A percentile compares a stretch with the other conserved stretches of the same genome.
Evolutionary conservation across 2,888 invertebrate genomes (phyloP).

Genomic region (Schizaphis graminum): DNA sequence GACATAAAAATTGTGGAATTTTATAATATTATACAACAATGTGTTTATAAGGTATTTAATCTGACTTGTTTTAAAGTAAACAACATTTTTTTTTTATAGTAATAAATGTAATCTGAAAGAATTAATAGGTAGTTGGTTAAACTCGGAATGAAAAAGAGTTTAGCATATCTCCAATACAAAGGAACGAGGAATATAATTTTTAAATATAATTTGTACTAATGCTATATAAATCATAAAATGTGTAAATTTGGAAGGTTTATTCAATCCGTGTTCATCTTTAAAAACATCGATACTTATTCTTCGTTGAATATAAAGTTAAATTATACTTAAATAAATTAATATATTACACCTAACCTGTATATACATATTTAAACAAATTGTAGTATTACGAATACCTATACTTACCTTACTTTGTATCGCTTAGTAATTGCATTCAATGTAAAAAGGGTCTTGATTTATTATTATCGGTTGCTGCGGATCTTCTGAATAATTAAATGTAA

Average conservation of each 20-base stretch:
- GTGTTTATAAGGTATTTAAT: background rate
- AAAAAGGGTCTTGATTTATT: constrained; percentile 8
- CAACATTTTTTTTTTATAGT: background rate
- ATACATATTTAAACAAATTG: background rate
- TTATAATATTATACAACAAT: background rate
- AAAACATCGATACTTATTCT: background rate
- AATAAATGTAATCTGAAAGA: background rate
- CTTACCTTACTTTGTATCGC: background rate
- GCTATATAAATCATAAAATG: background rate
- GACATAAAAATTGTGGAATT: background rate
- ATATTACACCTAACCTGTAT: background rate
- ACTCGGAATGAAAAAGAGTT: background rate
- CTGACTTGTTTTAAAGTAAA: background rate
- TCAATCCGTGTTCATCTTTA: background rate
- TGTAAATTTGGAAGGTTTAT: background rate
- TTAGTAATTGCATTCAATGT: background rate
- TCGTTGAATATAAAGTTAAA: background rate
- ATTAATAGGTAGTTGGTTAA: background rate
- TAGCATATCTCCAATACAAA: background rate
- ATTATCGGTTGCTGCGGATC: background rate
- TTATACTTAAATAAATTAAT: background rate
- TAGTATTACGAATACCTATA: background rate
- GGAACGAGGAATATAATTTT: background rate
- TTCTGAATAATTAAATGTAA: background rate
- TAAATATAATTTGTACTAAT: background rate